Evolutionary conservation across 2,113 vertebrate genomes (phyloP).

Genomic region (human (Homo sapiens)): DNA sequence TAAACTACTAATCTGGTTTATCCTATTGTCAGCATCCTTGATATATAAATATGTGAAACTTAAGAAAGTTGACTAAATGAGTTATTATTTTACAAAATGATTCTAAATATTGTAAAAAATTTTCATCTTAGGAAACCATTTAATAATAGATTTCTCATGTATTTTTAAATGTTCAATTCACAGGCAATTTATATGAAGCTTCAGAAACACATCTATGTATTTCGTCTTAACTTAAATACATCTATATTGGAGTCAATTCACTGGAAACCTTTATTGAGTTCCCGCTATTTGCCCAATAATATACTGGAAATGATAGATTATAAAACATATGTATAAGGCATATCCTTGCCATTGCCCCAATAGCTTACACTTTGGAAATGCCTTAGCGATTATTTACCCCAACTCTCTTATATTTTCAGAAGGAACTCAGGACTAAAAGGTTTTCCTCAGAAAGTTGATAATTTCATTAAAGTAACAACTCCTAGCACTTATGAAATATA

Average conservation of each 20-base stretch:
- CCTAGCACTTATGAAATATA: neutral
- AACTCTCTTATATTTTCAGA: constrained; percentile 36
- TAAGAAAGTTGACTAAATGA: neutral
- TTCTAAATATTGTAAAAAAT: constrained; percentile 39
- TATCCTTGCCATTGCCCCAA: neutral
- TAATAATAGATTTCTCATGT: constrained; percentile 35
- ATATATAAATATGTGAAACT: constrained; percentile 17
- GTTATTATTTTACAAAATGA: constrained; percentile 21
- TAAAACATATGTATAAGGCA: neutral
- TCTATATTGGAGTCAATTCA: constrained; percentile 22
- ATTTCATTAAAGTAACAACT: neutral
- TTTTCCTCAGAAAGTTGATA: constrained; percentile 29
- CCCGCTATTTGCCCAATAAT: neutral
- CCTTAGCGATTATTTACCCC: constrained; percentile 19
- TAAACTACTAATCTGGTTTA: constrained; percentile 7
- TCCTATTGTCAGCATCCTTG: neutral
- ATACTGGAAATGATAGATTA: neutral
- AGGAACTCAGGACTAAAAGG: neutral
- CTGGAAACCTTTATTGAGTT: constrained; percentile 37
- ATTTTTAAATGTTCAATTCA: constrained; percentile 27
- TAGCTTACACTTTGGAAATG: constrained; percentile 30
- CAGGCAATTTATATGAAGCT: constrained; percentile 15
- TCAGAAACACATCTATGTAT: neutral
- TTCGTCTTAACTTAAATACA: constrained; percentile 41
- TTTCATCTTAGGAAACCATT: neutral